These are phyloP conservation scores for Halesus radiatus DNA, from an alignment of 1,140 invertebrate species.

Conservation along the genomic window DNA sequence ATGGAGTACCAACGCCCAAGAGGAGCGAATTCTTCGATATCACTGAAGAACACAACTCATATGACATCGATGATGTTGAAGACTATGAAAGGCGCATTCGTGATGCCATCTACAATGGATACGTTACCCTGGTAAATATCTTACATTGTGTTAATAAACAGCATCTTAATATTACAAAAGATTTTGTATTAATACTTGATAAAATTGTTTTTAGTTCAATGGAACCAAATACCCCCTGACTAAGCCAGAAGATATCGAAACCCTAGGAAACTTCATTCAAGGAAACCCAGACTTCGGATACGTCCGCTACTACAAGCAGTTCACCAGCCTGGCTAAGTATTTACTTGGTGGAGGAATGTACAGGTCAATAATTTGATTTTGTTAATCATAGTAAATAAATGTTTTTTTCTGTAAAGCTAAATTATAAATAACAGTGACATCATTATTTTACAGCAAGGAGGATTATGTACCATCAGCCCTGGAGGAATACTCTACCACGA, in stretches of 20 bases:
- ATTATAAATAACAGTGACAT: no score
- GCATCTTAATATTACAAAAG: neutral
- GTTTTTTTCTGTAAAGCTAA: no score
- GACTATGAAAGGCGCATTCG: slow-evolving; percentile 74
- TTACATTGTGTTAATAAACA: neutral
- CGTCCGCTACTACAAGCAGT: slow-evolving; percentile 62
- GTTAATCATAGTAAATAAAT: no score
- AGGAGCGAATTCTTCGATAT: slow-evolving; percentile 64
- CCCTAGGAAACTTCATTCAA: slow-evolving; percentile 71
- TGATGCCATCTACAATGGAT: slow-evolving; percentile 76
- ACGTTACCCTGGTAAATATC: slow-evolving; percentile 64
- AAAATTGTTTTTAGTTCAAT: slow-evolving; percentile 44
- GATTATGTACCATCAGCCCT: slow-evolving; percentile 59
- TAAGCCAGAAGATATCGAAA: slow-evolving; percentile 69
- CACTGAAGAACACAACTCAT: no score
- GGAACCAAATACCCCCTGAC: slow-evolving; percentile 71
- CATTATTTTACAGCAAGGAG: no score
- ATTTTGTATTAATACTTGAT: neutral
- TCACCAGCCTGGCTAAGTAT: slow-evolving; percentile 58
- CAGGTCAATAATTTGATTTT: neutral
- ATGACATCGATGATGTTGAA: no score
- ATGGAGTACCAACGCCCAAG: slow-evolving; percentile 72
- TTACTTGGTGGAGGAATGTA: slow-evolving; percentile 33
- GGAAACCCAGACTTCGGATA: no score
- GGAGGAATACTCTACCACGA: slow-evolving; percentile 71